Percentiles rank a stretch among this genome's conserved stretches.
phyloP scores from a whole-genome alignment of 2,113 vertebrate species.

The Microcebus jonahi region DNA sequence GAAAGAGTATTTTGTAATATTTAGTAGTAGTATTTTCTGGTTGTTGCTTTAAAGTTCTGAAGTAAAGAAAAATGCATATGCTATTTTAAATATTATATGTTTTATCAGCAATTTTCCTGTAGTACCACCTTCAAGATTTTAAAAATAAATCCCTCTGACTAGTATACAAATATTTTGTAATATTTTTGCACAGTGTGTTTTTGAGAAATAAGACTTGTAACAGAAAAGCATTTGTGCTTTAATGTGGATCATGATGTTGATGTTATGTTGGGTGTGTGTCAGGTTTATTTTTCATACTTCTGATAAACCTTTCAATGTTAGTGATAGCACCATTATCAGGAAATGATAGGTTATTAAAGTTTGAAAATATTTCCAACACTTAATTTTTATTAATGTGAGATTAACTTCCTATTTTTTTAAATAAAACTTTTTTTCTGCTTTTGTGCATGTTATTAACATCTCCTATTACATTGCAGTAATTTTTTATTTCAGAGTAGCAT shows the following conservation, averaged over 20 bases:
- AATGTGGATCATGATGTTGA: not conserved
- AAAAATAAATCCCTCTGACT: not conserved
- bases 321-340: not conserved
- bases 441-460: not conserved
- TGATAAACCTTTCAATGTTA: not conserved
- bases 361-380: not conserved
- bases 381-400: not conserved
- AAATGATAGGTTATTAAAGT: conserved; percentile 21
- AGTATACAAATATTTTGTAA: not conserved
- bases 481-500: not conserved
- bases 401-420: conserved; percentile 14
- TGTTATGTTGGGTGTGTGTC: not conserved
- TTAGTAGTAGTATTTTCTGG: not conserved
- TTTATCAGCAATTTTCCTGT: conserved; percentile 20
- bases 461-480: not conserved
- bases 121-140: not conserved
- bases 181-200: conserved; percentile 39
- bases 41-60: conserved; percentile 2
- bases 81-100: not conserved
- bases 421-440: not conserved
- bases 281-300: conserved; percentile 52
- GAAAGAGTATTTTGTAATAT: not conserved
- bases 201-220: conserved; percentile 47
- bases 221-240: conserved; percentile 11
- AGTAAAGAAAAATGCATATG: not conserved